Base-by-base conservation (phyloP, 2,113 vertebrate genomes). In the Solea solea region DNA sequence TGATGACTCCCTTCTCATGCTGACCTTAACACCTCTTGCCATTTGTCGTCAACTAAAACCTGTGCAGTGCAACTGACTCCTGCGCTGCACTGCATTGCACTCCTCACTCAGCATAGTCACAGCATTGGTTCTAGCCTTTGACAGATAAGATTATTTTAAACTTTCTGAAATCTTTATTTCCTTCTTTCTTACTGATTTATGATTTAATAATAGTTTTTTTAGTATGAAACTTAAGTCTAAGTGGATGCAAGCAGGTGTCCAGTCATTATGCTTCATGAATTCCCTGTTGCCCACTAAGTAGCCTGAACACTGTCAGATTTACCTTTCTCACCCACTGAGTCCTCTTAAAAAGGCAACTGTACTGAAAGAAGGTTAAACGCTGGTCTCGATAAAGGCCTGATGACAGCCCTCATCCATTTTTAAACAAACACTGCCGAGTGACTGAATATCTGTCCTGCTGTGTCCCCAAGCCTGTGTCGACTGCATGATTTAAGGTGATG, bases 401-500 rank as follows among this genome's bases (percentile, higher is more conserved):
- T 44, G 79, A 65, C 66, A 64, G 55, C 68, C 56, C 78, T 82
- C 73, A 82, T 91, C 76, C 67, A 74, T 84, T 87, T 91, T 86
- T 76, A 83, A 82, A 85, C 64, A 76, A 86, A 85, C 72, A 77
- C 46, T 73, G 64, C 48, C 65, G 63, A 68, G 46, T 57, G 66
- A 81, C 42, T 68, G 61, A 68, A 64, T 56, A 14, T 77, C 64
- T 56, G 57, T 53, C 59, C 67, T 21, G 53, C 63, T 68, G 61
- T 51, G 44, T 63, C 69, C 74, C 56, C 68, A 46, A 48, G 66
- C 59, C 58, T 45, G 49, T 48, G 46, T 69, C 6, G 45, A 10
- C 13, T 25, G 11, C 11, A 27, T 82, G 75, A 78, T 81, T 86
- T 84, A 73, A 81, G 55, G 51, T 65, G 51, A 75, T 61, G 66